phyloP scores from a whole-genome alignment of 2,113 vertebrate species.

The Elephas maximus region DNA sequence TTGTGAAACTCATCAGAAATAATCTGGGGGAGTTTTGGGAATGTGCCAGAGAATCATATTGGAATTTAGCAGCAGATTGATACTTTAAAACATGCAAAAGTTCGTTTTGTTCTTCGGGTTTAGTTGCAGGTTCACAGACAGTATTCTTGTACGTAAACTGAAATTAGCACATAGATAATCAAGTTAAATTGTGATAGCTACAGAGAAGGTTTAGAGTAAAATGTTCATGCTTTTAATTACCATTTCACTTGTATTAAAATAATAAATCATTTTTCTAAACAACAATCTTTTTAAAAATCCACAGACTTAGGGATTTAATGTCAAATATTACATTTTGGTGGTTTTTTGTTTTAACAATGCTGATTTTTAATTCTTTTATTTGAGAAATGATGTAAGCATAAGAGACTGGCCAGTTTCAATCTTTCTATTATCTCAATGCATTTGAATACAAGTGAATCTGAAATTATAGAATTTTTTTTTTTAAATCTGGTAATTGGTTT shows the following conservation, averaged over 20 bases:
- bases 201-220: not conserved
- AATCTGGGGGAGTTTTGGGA: not conserved
- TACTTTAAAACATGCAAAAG: not conserved
- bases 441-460: not conserved
- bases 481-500: not conserved
- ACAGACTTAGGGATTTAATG: not conserved
- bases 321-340: not conserved
- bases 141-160: not conserved
- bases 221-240: not conserved
- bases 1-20: slow-evolving; percentile 10
- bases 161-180: not conserved
- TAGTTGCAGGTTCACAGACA: not conserved
- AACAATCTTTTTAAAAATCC: not conserved
- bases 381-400: not conserved
- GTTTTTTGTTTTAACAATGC: not conserved
- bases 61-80: slow-evolving; percentile 19
- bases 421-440: not conserved
- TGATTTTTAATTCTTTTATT: not conserved
- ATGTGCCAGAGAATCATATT: not conserved
- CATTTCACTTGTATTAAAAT: not conserved
- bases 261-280: not conserved
- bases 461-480: not conserved
- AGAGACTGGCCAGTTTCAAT: not conserved
- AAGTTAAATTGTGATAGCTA: not conserved
- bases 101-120: not conserved